These are phyloP conservation scores for Lagenorhynchus albirostris DNA, from an alignment of 2,113 vertebrate species.

Conservation along the genomic window DNA sequence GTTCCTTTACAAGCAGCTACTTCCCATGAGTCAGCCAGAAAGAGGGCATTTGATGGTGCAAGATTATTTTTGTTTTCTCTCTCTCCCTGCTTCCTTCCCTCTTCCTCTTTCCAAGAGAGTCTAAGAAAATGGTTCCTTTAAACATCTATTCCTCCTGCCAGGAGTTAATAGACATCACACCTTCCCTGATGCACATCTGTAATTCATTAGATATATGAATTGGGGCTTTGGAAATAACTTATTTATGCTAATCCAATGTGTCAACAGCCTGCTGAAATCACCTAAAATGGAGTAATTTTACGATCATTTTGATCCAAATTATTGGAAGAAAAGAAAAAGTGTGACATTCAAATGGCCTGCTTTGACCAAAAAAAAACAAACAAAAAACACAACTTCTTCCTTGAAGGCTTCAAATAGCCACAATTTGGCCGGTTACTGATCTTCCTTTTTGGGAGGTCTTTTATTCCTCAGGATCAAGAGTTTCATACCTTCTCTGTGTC, in stretches of 20 bases:
- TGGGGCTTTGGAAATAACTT: slow-evolving; percentile 35
- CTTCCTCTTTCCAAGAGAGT: not conserved
- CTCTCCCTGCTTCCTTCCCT: not conserved
- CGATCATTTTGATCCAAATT: slow-evolving; percentile 52
- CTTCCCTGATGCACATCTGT: not conserved
- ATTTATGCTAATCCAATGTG: slow-evolving; percentile 53
- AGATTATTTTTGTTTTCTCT: not conserved
- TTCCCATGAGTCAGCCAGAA: not conserved
- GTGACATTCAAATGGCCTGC: slow-evolving; percentile 34
- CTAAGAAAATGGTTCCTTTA: slow-evolving; percentile 29
- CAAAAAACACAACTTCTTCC: not conserved
- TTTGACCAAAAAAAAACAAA: not conserved
- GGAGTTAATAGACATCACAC: not conserved
- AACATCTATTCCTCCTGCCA: not conserved
- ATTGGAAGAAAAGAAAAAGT: slow-evolving; percentile 37
- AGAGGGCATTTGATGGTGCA: not conserved
- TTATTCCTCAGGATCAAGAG: slow-evolving; percentile 37
- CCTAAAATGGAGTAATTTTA: slow-evolving; percentile 52
- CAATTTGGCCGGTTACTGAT: slow-evolving; percentile 17
- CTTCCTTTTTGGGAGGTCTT: slow-evolving; percentile 1
- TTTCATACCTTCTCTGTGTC: slow-evolving; percentile 8
- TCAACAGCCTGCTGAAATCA: slow-evolving; percentile 21
- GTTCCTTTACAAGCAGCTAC: not conserved
- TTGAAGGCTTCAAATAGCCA: slow-evolving; percentile 19
- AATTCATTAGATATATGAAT: slow-evolving; percentile 20